Percentiles rank a stretch among this genome's conserved stretches.
phyloP scores from a whole-genome alignment of 2,113 vertebrate genomes.

The Pogona vitticeps region DNA sequence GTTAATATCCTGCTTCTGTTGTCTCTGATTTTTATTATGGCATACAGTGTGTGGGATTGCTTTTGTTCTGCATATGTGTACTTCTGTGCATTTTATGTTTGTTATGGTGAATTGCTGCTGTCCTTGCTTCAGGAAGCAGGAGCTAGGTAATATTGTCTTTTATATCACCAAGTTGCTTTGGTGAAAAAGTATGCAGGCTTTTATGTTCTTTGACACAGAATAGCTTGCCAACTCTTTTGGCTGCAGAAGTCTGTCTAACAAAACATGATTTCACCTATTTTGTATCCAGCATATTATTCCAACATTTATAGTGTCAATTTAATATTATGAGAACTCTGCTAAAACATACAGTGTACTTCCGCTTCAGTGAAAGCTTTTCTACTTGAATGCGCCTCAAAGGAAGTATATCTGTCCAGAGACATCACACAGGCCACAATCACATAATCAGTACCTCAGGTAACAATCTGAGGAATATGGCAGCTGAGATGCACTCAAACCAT shows the following conservation, averaged over 20 bases:
- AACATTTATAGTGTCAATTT: background rate
- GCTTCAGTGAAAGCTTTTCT: background rate
- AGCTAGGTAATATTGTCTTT: background rate
- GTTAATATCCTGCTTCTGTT: constrained; percentile 42
- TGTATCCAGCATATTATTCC: background rate
- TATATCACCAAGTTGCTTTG: background rate
- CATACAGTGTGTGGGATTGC: background rate
- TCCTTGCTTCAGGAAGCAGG: background rate
- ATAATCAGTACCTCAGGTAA: background rate
- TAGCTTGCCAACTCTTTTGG: background rate
- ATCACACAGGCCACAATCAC: background rate
- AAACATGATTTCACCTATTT: background rate
- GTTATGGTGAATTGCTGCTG: background rate
- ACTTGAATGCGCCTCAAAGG: background rate
- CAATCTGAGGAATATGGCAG: background rate
- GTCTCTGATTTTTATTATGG: constrained; percentile 11
- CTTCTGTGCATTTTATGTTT: background rate
- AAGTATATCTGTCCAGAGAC: background rate
- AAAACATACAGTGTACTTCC: constrained; percentile 4
- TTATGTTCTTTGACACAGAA: background rate
- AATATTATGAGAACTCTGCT: background rate
- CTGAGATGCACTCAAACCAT: background rate
- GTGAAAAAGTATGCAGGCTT: background rate
- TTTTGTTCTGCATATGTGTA: background rate
- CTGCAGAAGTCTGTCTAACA: background rate